These are phyloP conservation scores for Lanistes nyassanus DNA, from an alignment of 1,140 invertebrate genomes.

Conservation along the genomic window DNA sequence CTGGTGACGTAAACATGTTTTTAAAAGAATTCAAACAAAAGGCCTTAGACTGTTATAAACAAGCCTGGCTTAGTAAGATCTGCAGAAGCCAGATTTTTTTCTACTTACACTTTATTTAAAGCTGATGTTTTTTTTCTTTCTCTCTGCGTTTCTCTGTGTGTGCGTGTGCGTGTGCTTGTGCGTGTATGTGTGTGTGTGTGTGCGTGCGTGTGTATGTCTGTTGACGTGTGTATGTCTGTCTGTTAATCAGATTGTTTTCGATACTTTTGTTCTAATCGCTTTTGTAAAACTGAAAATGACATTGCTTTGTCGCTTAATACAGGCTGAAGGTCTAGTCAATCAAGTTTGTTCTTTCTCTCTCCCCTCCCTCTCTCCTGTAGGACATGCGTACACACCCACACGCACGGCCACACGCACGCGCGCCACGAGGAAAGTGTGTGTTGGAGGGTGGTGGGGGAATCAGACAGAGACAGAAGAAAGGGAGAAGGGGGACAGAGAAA, in stretches of 20 bases:
- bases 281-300: not conserved
- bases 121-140: not conserved
- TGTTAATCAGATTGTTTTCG: not conserved
- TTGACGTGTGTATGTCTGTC: not conserved
- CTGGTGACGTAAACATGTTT: too few relatives aligned
- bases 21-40: too few relatives aligned
- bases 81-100: not conserved
- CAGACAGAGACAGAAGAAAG: too few relatives aligned
- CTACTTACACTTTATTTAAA: not conserved
- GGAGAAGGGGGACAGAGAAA: too few relatives aligned
- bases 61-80: not conserved
- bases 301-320: not conserved
- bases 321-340: not conserved
- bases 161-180: constrained; percentile 10
- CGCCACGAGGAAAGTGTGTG: too few relatives aligned
- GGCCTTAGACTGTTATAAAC: not conserved
- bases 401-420: not conserved
- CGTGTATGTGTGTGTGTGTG: not conserved
- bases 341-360: not conserved
- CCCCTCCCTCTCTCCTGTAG: too few relatives aligned
- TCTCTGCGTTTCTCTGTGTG: not conserved
- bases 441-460: too few relatives aligned
- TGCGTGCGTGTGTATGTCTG: not conserved
- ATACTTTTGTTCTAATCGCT: not conserved
- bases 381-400: not conserved